A percentile compares a stretch with the other conserved stretches of the same genome.
Evolutionary conservation across 2,888 invertebrate genomes (phyloP).

Genomic region (Lithophane leautieri): DNA sequence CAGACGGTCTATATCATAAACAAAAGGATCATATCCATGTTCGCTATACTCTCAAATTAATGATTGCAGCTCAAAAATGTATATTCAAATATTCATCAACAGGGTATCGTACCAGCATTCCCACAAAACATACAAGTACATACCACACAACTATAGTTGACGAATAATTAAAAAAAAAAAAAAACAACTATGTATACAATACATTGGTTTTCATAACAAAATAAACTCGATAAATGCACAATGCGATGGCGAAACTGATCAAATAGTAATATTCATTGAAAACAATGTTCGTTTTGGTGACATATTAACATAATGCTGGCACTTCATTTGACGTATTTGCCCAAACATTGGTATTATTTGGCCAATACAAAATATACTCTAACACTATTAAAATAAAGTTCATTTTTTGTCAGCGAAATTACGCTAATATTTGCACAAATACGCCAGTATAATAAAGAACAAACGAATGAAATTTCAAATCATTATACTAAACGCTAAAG

Average conservation of each 20-base stretch:
- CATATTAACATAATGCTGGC: too few species aligned
- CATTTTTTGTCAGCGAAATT: not conserved
- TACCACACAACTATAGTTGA: slow-evolving; percentile 60
- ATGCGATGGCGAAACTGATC: slow-evolving; percentile 60
- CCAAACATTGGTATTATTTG: not conserved
- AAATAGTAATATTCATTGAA: slow-evolving; percentile 37
- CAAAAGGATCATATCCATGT: not conserved
- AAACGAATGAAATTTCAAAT: not conserved
- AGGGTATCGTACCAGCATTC: slow-evolving; percentile 23
- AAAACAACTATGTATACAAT: slow-evolving; percentile 53
- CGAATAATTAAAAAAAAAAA: slow-evolving; percentile 39
- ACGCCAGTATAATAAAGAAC: slow-evolving; percentile 20
- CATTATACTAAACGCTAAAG: not conserved
- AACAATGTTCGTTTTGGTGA: slow-evolving; percentile 34
- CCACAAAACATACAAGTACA: slow-evolving; percentile 63
- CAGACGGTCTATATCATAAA: too few species aligned
- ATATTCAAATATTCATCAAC: slow-evolving; percentile 9
- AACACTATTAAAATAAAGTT: fast-evolving
- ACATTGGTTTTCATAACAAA: slow-evolving; percentile 49
- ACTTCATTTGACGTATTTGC: slow-evolving; percentile 5
- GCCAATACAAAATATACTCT: not conserved
- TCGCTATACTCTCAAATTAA: not conserved
- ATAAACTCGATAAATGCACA: slow-evolving; percentile 65
- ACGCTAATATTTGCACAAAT: slow-evolving; percentile 12
- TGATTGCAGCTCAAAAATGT: slow-evolving; percentile 6